Evolutionary conservation across 2,113 vertebrate species (phyloP).

Genomic region (Cebus imitator): DNA sequence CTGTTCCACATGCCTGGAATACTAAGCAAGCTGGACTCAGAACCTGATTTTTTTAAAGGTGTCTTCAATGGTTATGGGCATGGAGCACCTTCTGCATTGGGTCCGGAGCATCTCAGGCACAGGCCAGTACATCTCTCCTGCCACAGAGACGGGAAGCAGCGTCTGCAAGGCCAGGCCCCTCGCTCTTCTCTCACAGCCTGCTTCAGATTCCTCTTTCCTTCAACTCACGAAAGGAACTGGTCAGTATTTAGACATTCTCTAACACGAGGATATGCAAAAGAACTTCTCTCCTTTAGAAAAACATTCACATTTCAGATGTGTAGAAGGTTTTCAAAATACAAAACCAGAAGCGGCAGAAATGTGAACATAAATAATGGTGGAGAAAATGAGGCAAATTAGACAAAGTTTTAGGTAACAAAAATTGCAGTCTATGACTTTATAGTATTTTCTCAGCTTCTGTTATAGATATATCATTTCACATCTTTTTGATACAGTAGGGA

Average conservation of each 20-base stretch:
- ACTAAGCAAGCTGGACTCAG: background rate
- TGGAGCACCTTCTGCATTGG: background rate
- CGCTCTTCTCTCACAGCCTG: background rate
- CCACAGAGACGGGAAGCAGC: background rate
- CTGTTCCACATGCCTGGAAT: background rate
- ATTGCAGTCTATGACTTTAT: background rate
- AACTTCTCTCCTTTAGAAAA: background rate
- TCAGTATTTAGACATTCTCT: background rate
- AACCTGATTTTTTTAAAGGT: conserved; percentile 24
- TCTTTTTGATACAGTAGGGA: background rate
- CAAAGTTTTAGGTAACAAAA: background rate
- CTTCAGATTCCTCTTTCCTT: background rate
- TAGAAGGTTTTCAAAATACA: background rate
- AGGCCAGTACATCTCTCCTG: background rate
- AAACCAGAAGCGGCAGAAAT: conserved; percentile 24
- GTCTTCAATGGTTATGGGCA: background rate
- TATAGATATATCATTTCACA: background rate
- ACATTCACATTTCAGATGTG: background rate
- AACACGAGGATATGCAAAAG: background rate
- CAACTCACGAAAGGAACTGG: background rate
- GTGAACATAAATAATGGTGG: background rate
- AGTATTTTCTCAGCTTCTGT: background rate
- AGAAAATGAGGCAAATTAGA: conserved; percentile 32
- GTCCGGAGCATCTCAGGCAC: background rate
- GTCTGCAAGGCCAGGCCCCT: background rate